Evolutionary conservation across 1,140 invertebrate species (phyloP).

Genomic region (Zaprionus tsacasi): DNA sequence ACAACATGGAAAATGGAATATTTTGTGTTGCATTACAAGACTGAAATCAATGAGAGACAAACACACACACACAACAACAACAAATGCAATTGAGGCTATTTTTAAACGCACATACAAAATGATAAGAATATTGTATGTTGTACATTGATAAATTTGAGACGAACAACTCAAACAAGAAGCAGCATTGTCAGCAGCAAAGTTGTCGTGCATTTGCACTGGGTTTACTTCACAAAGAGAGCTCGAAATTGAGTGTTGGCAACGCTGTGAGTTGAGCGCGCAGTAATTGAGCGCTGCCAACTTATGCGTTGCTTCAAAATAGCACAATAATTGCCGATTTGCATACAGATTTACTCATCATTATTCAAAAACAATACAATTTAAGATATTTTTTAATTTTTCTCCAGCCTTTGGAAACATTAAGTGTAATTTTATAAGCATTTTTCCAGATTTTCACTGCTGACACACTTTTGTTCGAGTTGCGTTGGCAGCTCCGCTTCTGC

Average conservation of each 20-base stretch:
- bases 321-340: neutral
- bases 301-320: slow-evolving; percentile 12
- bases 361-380: neutral
- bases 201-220: slow-evolving; percentile 30
- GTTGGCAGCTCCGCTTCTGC: slow-evolving; percentile 47
- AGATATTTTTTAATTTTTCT: slow-evolving; percentile 4
- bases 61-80: slow-evolving; percentile 21
- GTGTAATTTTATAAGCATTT: neutral
- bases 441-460: slow-evolving; percentile 40
- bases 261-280: slow-evolving; percentile 31
- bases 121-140: slow-evolving; percentile 60
- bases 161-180: slow-evolving; percentile 15
- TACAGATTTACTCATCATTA: neutral
- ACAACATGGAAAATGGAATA: slow-evolving; percentile 18
- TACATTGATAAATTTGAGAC: slow-evolving; percentile 58
- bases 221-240: slow-evolving; percentile 8
- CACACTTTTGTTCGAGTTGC: slow-evolving; percentile 38
- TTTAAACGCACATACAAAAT: slow-evolving; percentile 49
- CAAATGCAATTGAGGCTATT: slow-evolving; percentile 42
- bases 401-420: neutral
- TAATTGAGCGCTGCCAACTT: slow-evolving; percentile 32
- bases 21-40: slow-evolving; percentile 14
- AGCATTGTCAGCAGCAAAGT: slow-evolving; percentile 45
- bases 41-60: slow-evolving; percentile 10
- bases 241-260: slow-evolving; percentile 39